Percentiles rank a stretch among this genome's conserved stretches.
phyloP scores from a whole-genome alignment of 2,888 invertebrate species.

The Melinopterus prodromus region DNA sequence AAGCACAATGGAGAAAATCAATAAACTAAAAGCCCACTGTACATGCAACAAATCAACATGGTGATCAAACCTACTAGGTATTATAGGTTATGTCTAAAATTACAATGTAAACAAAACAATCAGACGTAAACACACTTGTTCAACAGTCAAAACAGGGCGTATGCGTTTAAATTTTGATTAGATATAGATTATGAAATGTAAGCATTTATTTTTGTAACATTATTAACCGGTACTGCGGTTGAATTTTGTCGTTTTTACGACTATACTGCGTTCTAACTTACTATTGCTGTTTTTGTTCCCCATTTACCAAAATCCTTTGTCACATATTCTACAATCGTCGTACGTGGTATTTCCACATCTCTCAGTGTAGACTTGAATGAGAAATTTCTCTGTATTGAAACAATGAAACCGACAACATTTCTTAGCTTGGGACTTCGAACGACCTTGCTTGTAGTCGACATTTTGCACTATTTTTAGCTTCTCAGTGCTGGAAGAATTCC shows the following conservation, averaged over 20 bases:
- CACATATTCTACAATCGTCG: conserved; percentile 65
- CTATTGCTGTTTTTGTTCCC: conserved; percentile 58
- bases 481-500: background rate
- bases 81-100: no score
- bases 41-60: no score
- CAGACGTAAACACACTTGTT: no score
- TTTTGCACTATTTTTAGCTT: background rate
- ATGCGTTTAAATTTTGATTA: no score
- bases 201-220: background rate
- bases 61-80: no score
- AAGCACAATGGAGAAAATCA: no score
- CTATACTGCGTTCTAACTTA: conserved; percentile 38
- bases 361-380: conserved; percentile 56
- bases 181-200: no score
- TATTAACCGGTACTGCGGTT: background rate
- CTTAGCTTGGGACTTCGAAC: background rate
- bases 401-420: background rate
- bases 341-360: conserved; percentile 63
- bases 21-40: no score
- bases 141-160: no score
- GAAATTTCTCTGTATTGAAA: background rate
- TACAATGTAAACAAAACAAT: no score
- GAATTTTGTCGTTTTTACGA: no score
- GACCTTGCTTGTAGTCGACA: background rate
- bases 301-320: conserved; percentile 64